A percentile compares a stretch with the other conserved stretches of the same genome.
Evolutionary conservation across 1,140 invertebrate species (phyloP).

Genomic region (Asbolus verrucosus): DNA sequence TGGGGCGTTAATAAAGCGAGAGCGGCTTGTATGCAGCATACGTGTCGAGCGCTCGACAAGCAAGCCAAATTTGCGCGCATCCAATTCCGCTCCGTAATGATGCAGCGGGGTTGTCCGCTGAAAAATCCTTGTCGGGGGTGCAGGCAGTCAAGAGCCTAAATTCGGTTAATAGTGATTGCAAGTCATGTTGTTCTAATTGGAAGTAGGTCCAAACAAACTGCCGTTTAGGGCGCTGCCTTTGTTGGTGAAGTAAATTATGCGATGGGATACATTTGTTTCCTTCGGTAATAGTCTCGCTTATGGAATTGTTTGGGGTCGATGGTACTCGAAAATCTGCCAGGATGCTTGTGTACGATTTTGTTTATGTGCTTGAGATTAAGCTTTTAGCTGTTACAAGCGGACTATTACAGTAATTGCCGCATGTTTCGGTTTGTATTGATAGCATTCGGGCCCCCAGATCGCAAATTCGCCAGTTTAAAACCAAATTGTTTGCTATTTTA

Average conservation of each 20-base stretch:
- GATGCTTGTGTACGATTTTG: no score
- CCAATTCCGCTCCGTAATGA: no score
- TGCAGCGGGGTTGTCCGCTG: constrained; percentile 28
- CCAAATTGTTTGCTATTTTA: no score
- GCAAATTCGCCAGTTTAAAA: no score
- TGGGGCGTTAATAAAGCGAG: constrained; percentile 30
- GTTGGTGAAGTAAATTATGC: constrained; percentile 40
- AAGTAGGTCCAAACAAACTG: constrained; percentile 24
- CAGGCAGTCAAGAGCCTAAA: constrained; percentile 43
- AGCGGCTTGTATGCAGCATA: no score
- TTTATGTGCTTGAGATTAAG: constrained; percentile 35
- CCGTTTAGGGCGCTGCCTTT: constrained; percentile 25
- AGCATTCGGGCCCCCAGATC: no score
- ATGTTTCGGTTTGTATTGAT: no score
- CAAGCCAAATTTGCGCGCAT: no score
- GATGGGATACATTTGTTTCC: constrained; percentile 43
- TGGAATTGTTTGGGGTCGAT: constrained; percentile 8
- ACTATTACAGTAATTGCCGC: constrained; percentile 28
- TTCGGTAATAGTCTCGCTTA: constrained; percentile 16
- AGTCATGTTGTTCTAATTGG: constrained; percentile 47
- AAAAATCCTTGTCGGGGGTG: constrained; percentile 30
- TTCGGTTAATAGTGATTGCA: constrained; percentile 47
- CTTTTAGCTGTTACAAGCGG: constrained; percentile 6
- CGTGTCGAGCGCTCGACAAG: no score
- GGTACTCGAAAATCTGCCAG: constrained; percentile 41